Base-by-base conservation (phyloP, 2,888 invertebrate genomes). In the Andrena marginata region DNA sequence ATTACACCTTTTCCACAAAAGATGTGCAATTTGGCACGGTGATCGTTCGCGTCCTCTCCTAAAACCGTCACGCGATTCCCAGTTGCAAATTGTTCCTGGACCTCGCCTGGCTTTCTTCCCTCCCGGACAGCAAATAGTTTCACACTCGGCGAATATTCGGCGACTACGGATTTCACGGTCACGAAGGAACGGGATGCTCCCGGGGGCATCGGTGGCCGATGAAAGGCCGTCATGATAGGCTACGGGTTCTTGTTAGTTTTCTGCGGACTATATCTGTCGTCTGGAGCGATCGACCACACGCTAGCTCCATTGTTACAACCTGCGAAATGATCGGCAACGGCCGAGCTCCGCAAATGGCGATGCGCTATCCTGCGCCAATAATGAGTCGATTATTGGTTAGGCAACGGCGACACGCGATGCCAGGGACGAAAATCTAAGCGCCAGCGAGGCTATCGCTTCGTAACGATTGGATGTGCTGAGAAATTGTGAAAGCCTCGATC, bases 221-320 rank as follows among this genome's bases (percentile, higher is more conserved):
- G 87, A 87, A 87, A 87, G 87, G 49, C 85, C 48, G 65, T 80
- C 76, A 84, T 60, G 80, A 80, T 68, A 74, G 72, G 31, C 35
- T 23, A 20, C 35, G 63, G 42, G 26, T 59, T 78, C 74, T 78
- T 76, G 87, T 87, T 85, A 78, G 78, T 85, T 87, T 85, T 85
- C 83, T 84, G 69, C 62, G 48, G 77, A 80, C 71, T 85, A 69
- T 77, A 74, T 87, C 74, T 81, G 60, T 63, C 73, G 42, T 20
- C 54, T 33, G 31, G 51, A 23, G 8, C 42, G 42, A 62, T 35
- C 23, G 20, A 35, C 10, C 33, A 8, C 84, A 82, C 85, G 85
- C 85, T 23, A 84, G 56, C 20, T 35, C 16, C 10, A 56, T 69
- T 63, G 29, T 59, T 70, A 35, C 60, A 56, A 65, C 3, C 16